Percentiles rank a stretch among this genome's conserved stretches.
Evolutionary conservation across 2,113 vertebrate species (phyloP).

Genomic region (Chamaea fasciata): DNA sequence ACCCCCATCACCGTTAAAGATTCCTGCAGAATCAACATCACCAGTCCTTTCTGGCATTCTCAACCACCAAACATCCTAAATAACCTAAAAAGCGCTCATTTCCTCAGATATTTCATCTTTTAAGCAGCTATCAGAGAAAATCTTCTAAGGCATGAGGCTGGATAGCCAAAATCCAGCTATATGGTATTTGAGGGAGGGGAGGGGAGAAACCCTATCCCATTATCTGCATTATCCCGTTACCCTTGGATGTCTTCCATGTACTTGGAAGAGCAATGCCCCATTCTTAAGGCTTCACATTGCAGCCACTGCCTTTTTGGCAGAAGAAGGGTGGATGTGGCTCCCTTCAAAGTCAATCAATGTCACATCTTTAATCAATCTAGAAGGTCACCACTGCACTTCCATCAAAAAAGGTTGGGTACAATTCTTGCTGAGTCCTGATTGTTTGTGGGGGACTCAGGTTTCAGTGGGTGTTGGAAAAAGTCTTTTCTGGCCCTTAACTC

Average conservation of each 20-base stretch:
- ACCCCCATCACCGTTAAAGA: background rate
- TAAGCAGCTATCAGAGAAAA: background rate
- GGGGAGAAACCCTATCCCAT: constrained; percentile 58
- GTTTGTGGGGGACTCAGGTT: constrained; percentile 29
- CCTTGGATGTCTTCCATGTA: constrained; percentile 63
- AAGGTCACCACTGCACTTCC: constrained; percentile 18
- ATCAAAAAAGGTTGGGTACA: constrained; percentile 22
- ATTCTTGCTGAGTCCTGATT: constrained; percentile 45
- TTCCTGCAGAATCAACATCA: background rate
- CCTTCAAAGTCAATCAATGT: constrained; percentile 62
- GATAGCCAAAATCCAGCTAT: constrained; percentile 1
- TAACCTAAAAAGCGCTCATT: constrained; percentile 26
- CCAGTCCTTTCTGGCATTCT: constrained; percentile 5
- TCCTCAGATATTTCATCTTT: constrained; percentile 17
- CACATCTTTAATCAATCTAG: constrained; percentile 39
- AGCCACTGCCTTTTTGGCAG: constrained; percentile 58
- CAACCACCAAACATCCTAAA: background rate
- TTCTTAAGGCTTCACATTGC: constrained; percentile 55
- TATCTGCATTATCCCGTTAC: constrained; percentile 51
- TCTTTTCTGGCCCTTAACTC: constrained; percentile 12
- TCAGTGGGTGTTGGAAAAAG: background rate
- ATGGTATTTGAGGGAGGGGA: constrained; percentile 35
- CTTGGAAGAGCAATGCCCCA: constrained; percentile 53
- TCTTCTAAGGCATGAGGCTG: background rate
- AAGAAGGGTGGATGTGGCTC: constrained; percentile 62